A percentile compares a stretch with the other conserved stretches of the same genome.
These are phyloP conservation scores for Tinea trinotella DNA, from an alignment of 2,888 invertebrate genomes.

Conservation along the genomic window DNA sequence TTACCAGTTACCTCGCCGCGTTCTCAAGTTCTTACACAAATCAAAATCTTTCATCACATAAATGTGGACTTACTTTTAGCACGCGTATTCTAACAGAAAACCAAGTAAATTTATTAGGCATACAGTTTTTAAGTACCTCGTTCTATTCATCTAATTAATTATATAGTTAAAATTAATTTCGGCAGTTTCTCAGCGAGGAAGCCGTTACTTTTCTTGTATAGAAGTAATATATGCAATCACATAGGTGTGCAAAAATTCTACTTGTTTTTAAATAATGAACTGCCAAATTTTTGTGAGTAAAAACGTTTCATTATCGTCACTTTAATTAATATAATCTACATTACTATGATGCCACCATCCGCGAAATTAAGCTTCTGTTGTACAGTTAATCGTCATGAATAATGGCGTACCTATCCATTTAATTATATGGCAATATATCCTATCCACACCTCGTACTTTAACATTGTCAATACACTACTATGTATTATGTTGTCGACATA, in stretches of 20 bases:
- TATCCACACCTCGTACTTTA: too few species aligned
- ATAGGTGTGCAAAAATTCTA: background rate
- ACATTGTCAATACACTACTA: too few species aligned
- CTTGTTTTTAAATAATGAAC: background rate
- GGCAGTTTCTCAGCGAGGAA: background rate
- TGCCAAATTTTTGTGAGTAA: conserved; percentile 6
- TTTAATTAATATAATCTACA: background rate
- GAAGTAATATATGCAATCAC: background rate
- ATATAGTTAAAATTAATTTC: background rate
- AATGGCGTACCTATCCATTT: background rate
- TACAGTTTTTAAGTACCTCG: background rate
- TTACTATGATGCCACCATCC: background rate
- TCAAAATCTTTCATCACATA: too few species aligned
- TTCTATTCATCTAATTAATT: background rate
- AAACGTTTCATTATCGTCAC: background rate
- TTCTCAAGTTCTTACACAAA: too few species aligned
- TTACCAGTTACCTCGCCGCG: too few species aligned
- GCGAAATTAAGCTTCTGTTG: background rate
- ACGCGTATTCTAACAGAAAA: background rate
- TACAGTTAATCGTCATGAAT: background rate
- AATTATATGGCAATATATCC: too few species aligned
- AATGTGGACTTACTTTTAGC: too few species aligned
- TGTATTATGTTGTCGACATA: too few species aligned
- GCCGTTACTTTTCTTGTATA: background rate
- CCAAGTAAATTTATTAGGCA: background rate